phyloP scores from a whole-genome alignment of 2,113 vertebrate species.

The Laticauda colubrina region DNA sequence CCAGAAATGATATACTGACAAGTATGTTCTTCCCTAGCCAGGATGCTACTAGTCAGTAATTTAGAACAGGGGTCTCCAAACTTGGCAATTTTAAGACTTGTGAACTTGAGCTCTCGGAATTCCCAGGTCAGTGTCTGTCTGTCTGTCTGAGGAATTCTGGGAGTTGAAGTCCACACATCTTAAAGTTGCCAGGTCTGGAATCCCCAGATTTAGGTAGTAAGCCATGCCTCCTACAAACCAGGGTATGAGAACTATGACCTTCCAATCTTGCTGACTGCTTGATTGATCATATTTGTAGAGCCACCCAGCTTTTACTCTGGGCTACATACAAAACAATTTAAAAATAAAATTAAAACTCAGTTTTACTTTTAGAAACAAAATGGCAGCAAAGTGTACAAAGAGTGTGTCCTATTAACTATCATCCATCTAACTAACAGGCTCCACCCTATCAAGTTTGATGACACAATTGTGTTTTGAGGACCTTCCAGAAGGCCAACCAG shows the following conservation, averaged over 20 bases:
- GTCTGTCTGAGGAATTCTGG: neutral
- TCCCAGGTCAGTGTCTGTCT: neutral
- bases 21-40: neutral
- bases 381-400: neutral
- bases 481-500: neutral
- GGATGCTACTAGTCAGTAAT: neutral
- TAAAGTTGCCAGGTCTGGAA: neutral
- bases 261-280: neutral
- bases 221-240: neutral
- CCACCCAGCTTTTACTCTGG: neutral
- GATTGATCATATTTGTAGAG: neutral
- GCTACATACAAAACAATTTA: no score
- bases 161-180: neutral
- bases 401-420: neutral
- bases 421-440: neutral
- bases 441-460: neutral
- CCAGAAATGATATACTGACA: neutral
- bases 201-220: neutral
- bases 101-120: neutral
- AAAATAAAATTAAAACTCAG: neutral
- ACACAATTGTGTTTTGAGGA: neutral
- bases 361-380: neutral
- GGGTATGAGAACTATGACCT: neutral
- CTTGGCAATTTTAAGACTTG: neutral
- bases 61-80: neutral